Conservation (phyloP, 2,888 invertebrate species). For the Strigamia transsilvanica region DNA sequence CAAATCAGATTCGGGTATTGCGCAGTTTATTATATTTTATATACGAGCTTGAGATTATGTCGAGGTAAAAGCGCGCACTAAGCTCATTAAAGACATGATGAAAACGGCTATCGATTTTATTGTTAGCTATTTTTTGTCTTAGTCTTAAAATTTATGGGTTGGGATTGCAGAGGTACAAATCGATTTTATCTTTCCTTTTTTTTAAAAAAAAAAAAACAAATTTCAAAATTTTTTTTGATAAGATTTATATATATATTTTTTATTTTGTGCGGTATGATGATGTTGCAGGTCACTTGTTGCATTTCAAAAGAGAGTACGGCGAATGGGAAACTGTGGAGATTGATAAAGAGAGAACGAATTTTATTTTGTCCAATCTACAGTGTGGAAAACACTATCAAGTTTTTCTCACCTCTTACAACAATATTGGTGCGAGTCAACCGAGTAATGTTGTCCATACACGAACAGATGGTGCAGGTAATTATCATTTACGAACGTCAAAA, state of each 20-base stretch:
- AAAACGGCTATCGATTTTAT: constrained; percentile 32
- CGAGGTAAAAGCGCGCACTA: constrained; percentile 28
- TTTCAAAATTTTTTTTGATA: too few species aligned
- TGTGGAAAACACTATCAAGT: constrained; percentile 56
- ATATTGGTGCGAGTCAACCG: constrained; percentile 54
- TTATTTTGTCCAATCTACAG: constrained; percentile 54
- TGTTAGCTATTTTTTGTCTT: not conserved
- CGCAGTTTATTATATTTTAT: constrained; percentile 43
- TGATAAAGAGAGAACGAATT: constrained; percentile 46
- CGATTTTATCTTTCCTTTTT: not conserved
- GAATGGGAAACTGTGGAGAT: constrained; percentile 55
- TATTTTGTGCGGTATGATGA: not conserved
- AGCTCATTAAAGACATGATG: constrained; percentile 40
- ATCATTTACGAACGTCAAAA: not conserved
- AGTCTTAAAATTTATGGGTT: not conserved
- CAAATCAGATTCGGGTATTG: constrained; percentile 36
- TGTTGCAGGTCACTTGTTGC: constrained; percentile 53
- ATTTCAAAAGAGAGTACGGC: constrained; percentile 52
- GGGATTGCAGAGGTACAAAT: not conserved
- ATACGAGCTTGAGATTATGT: constrained; percentile 40
- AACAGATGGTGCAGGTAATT: constrained; percentile 55
- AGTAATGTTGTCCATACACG: constrained; percentile 46
- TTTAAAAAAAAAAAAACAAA: not conserved
- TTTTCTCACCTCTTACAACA: constrained; percentile 53
- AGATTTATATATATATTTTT: not conserved